Evolutionary conservation across 2,888 invertebrate genomes (phyloP).

Genomic region (Hermaeophaga mercurialis): DNA sequence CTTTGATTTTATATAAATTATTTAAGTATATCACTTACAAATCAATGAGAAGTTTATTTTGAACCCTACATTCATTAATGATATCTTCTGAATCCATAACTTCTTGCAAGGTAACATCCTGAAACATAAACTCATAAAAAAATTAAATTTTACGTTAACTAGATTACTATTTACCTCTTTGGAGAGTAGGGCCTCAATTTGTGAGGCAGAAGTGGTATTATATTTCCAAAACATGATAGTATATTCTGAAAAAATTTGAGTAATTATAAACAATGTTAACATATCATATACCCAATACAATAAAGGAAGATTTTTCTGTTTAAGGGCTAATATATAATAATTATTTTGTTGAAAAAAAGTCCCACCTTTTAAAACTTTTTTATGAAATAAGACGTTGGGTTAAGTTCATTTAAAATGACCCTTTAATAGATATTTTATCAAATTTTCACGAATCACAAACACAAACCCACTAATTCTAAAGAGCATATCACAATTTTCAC

Average conservation of each 20-base stretch:
- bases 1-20: neutral
- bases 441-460: slow-evolving; percentile 46
- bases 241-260: slow-evolving; percentile 44
- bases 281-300: neutral
- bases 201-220: slow-evolving; percentile 73
- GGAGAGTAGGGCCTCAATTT: slow-evolving; percentile 77
- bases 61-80: slow-evolving; percentile 92
- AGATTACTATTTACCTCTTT: slow-evolving; percentile 68
- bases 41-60: slow-evolving; percentile 87
- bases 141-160: neutral
- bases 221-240: slow-evolving; percentile 80
- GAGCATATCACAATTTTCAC: slow-evolving; percentile 53
- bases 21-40: slow-evolving; percentile 82
- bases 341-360: neutral
- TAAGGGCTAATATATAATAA: too few relatives aligned
- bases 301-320: neutral
- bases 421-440: slow-evolving; percentile 45
- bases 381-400: slow-evolving; percentile 50
- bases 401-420: slow-evolving; percentile 58
- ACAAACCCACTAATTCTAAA: slow-evolving; percentile 46
- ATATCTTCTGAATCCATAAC: slow-evolving; percentile 94
- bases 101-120: slow-evolving; percentile 90
- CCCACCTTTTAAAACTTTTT: slow-evolving; percentile 43
- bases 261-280: slow-evolving; percentile 10
- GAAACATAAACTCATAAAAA: slow-evolving; percentile 50